Percentiles rank a stretch among this genome's conserved stretches.
phyloP scores from a whole-genome alignment of 30 jellyfish, hydroid and myxozoan genomes.

The Aurelia sp. region DNA sequence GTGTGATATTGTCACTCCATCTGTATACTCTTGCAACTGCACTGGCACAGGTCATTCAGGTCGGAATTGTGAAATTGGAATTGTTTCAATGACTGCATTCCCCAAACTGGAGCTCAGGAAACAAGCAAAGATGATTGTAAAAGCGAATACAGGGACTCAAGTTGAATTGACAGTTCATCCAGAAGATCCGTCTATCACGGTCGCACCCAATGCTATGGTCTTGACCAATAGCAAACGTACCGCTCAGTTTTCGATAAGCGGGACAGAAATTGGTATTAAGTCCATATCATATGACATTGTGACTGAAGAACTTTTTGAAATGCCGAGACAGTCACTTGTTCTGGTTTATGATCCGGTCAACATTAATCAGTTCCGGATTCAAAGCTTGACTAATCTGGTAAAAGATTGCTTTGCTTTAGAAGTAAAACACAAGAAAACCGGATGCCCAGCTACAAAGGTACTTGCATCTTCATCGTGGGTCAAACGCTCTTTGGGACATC shows the following conservation, averaged over 20 bases:
- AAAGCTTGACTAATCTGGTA: slow-evolving; percentile 34
- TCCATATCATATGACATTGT: slow-evolving; percentile 55
- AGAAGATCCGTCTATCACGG: slow-evolving; percentile 53
- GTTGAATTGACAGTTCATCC: slow-evolving; percentile 51
- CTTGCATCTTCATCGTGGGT: slow-evolving; percentile 72
- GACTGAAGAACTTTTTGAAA: slow-evolving; percentile 30
- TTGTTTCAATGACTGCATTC: slow-evolving; percentile 39
- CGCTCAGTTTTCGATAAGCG: slow-evolving; percentile 24
- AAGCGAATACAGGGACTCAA: slow-evolving; percentile 54
- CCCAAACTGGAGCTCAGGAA: slow-evolving; percentile 64
- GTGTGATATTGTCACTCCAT: slow-evolving; percentile 78
- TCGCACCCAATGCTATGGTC: slow-evolving; percentile 29
- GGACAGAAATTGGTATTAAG: slow-evolving; percentile 56
- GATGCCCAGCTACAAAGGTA: slow-evolving; percentile 36
- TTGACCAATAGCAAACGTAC: slow-evolving; percentile 21
- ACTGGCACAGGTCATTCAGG: slow-evolving; percentile 89
- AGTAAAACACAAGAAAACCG: not conserved
- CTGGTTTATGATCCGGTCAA: slow-evolving; percentile 52
- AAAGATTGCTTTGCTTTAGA: slow-evolving; percentile 54
- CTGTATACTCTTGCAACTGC: slow-evolving; percentile 77
- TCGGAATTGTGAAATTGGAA: slow-evolving; percentile 63
- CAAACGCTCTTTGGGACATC: slow-evolving; percentile 23
- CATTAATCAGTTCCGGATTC: slow-evolving; percentile 6
- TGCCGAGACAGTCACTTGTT: slow-evolving; percentile 53
- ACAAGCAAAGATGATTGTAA: slow-evolving; percentile 7